Percentiles rank a stretch among this genome's conserved stretches.
Conservation (phyloP, 2,113 vertebrate genomes). For the Sitta europaea region DNA sequence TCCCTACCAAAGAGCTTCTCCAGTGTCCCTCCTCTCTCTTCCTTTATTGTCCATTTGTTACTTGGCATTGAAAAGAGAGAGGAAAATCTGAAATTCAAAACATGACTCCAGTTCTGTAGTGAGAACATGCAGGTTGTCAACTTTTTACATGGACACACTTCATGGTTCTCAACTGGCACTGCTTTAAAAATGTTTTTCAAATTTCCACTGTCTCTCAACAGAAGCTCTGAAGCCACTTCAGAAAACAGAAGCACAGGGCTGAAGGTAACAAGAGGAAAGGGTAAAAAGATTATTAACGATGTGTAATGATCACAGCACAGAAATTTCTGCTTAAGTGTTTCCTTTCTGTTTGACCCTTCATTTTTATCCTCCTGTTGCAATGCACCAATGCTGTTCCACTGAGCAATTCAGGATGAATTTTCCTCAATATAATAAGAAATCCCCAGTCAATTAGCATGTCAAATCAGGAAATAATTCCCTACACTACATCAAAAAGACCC, state of each 20-base stretch:
- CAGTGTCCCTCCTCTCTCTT: background rate
- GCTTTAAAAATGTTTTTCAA: background rate
- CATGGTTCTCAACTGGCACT: background rate
- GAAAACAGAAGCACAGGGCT: background rate
- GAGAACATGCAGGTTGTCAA: background rate
- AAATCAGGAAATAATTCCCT: constrained; percentile 54
- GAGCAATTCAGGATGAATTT: background rate
- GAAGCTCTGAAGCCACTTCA: background rate
- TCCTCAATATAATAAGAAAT: constrained; percentile 1
- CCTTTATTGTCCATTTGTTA: background rate
- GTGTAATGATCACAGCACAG: background rate
- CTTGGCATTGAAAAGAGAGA: background rate
- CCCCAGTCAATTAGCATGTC: constrained; percentile 32
- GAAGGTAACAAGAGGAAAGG: background rate
- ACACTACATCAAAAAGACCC: constrained; percentile 33
- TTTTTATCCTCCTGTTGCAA: background rate
- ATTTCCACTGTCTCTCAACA: background rate
- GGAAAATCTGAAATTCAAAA: background rate
- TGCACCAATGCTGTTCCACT: background rate
- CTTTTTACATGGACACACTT: background rate
- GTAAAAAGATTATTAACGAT: background rate
- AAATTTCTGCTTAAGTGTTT: background rate
- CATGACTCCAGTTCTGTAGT: background rate
- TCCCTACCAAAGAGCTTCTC: background rate
- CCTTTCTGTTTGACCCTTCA: background rate